Percentiles rank a stretch among this genome's conserved stretches.
phyloP scores from a whole-genome alignment of 2,888 invertebrate genomes.

The Eupithecia vulgata region DNA sequence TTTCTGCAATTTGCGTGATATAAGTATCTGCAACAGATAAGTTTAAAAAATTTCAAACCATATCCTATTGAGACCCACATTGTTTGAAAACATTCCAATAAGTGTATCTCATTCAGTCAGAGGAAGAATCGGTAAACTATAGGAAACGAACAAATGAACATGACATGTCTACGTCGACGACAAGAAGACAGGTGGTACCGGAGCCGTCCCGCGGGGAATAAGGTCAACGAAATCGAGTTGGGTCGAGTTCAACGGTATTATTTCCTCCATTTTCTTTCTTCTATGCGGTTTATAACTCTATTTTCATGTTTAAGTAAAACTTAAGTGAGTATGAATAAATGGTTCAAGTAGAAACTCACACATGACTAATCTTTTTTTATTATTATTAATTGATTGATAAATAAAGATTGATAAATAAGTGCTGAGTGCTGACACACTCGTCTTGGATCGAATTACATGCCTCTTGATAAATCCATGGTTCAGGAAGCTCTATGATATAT shows the following conservation, averaged over 20 bases:
- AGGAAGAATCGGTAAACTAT: conserved; percentile 46
- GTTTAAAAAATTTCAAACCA: neutral
- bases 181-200: conserved; percentile 49
- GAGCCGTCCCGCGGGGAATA: conserved; percentile 49
- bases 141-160: conserved; percentile 59
- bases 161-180: conserved; percentile 53
- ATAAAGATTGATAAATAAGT: neutral
- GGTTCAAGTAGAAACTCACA: neutral
- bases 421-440: neutral
- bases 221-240: conserved; percentile 44
- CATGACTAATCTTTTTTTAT: no score
- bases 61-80: neutral
- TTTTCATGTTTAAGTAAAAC: neutral
- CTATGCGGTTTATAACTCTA: neutral
- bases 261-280: conserved; percentile 10
- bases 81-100: neutral
- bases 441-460: neutral
- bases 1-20: neutral
- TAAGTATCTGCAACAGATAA: neutral
- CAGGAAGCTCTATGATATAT: conserved; percentile 37
- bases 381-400: neutral
- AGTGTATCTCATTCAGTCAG: conserved; percentile 12
- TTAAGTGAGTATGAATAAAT: neutral
- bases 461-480: conserved; percentile 15
- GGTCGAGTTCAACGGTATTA: conserved; percentile 22